These are phyloP conservation scores for Harpagus bidentatus DNA, from an alignment of 2,113 vertebrate species.

Conservation along the genomic window DNA sequence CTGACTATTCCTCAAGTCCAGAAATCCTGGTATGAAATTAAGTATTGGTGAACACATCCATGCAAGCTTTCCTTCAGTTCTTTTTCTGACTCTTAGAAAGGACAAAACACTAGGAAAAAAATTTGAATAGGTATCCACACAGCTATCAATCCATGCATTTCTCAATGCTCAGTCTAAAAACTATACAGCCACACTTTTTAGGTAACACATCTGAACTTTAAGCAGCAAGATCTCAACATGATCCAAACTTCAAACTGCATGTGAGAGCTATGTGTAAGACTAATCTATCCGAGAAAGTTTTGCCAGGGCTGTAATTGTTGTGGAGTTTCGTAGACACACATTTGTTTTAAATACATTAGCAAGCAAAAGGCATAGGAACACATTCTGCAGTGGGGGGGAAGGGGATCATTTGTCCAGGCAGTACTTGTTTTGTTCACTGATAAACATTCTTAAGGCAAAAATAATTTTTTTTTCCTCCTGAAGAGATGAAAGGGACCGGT, in stretches of 20 bases:
- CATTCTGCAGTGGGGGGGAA: not conserved
- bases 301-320: not conserved
- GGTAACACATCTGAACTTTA: not conserved
- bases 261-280: not conserved
- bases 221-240: not conserved
- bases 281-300: not conserved
- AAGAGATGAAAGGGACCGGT: not conserved
- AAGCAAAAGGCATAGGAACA: not conserved
- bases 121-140: not conserved
- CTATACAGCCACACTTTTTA: not conserved
- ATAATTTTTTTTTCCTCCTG: not conserved
- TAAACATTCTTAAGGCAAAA: not conserved
- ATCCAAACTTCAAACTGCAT: not conserved
- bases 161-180: not conserved
- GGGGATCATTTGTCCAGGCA: not conserved
- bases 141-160: not conserved
- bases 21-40: not conserved
- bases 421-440: not conserved
- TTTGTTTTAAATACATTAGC: not conserved
- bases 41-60: not conserved
- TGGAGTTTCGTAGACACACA: not conserved
- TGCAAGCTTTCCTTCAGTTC: not conserved
- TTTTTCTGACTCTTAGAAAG: not conserved
- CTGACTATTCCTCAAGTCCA: not conserved
- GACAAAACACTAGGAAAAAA: not conserved